Evolutionary conservation across 2,888 invertebrate genomes (phyloP).

Genomic region (Rhaphigaster nebulosa): DNA sequence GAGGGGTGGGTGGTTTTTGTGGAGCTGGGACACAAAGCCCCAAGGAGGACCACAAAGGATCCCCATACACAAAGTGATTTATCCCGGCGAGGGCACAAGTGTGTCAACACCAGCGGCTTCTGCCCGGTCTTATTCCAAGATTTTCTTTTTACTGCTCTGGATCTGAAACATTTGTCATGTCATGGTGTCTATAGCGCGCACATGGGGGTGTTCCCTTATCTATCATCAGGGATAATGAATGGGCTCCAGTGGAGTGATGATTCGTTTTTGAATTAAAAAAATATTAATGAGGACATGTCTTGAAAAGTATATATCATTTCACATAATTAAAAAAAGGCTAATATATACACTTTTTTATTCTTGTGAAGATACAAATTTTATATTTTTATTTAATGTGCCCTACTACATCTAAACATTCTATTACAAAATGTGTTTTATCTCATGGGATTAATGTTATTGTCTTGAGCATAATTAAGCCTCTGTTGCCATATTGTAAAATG

Average conservation of each 20-base stretch:
- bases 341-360: no score
- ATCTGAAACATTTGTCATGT: slow-evolving; percentile 50
- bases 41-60: slow-evolving; percentile 55
- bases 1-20: slow-evolving; percentile 48
- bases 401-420: no score
- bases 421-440: no score
- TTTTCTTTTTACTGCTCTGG: slow-evolving; percentile 40
- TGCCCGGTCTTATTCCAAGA: slow-evolving; percentile 31
- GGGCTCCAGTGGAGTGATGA: background rate
- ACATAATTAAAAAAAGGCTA: background rate
- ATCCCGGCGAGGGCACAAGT: slow-evolving; percentile 55
- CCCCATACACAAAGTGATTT: slow-evolving; percentile 51
- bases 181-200: slow-evolving; percentile 23
- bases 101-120: slow-evolving; percentile 58
- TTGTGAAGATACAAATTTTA: no score
- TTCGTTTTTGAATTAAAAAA: background rate
- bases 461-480: no score
- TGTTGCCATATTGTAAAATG: no score
- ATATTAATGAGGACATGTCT: background rate
- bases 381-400: no score
- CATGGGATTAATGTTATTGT: no score
- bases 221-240: slow-evolving; percentile 27
- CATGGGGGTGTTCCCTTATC: slow-evolving; percentile 43
- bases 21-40: slow-evolving; percentile 12
- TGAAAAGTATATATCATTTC: background rate